These are phyloP conservation scores for Torymus texanus DNA, from an alignment of 2,888 invertebrate species.

Conservation along the genomic window DNA sequence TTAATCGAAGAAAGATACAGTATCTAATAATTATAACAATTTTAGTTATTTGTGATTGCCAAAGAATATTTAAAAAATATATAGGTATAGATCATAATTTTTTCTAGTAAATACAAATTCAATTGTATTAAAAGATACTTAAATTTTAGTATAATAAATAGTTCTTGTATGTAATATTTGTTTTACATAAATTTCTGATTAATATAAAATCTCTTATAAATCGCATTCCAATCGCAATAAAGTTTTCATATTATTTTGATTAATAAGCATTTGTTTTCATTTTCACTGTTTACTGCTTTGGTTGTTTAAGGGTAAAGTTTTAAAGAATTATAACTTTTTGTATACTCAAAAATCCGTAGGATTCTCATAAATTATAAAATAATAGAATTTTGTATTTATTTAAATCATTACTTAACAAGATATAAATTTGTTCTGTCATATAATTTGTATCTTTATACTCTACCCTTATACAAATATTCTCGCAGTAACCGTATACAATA, in stretches of 20 bases:
- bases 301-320: neutral
- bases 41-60: neutral
- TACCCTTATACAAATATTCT: neutral
- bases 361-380: neutral
- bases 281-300: constrained; percentile 2
- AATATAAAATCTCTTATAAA: constrained; percentile 26
- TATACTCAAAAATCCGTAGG: too few species aligned
- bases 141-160: constrained; percentile 28
- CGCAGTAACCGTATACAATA: constrained; percentile 6
- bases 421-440: too few species aligned
- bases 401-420: too few species aligned
- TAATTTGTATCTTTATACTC: neutral
- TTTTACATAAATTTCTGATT: constrained; percentile 18
- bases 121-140: constrained; percentile 35
- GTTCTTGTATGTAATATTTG: constrained; percentile 38
- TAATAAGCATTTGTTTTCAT: constrained; percentile 33
- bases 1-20: constrained; percentile 20
- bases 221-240: constrained; percentile 32
- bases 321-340: too few species aligned
- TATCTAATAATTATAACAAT: too few species aligned
- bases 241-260: constrained; percentile 35
- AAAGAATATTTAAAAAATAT: constrained; percentile 42
- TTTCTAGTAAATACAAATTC: constrained; percentile 13
- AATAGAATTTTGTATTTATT: neutral
- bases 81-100: constrained; percentile 15